Evolutionary conservation across 2,888 invertebrate genomes (phyloP).

Genomic region (Petrolisthes manimaculis): DNA sequence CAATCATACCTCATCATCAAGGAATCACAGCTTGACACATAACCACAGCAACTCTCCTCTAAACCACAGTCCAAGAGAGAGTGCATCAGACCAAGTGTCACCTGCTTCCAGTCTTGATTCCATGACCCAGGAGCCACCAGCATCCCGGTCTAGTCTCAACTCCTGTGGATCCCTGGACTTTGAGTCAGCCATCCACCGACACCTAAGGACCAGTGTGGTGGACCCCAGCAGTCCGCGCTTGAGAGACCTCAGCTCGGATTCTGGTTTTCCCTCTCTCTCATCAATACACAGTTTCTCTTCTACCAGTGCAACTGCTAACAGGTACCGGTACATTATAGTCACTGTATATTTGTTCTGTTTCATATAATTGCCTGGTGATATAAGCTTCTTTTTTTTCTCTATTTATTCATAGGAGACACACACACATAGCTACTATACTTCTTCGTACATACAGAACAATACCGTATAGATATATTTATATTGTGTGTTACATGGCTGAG

Average conservation of each 20-base stretch:
- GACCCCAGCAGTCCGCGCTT: neutral
- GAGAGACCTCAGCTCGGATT: constrained; percentile 15
- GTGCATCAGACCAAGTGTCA: constrained; percentile 67
- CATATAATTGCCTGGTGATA: neutral
- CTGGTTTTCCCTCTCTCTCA: constrained; percentile 36
- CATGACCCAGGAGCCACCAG: constrained; percentile 71
- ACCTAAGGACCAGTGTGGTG: neutral
- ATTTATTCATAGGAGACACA: neutral
- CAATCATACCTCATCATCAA: constrained; percentile 2
- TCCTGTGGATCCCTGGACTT: constrained; percentile 36
- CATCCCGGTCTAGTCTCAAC: constrained; percentile 40
- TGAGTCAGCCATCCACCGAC: constrained; percentile 5
- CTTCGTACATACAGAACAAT: no score
- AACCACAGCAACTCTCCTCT: constrained; percentile 19
- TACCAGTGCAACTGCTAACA: constrained; percentile 25
- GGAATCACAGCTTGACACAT: neutral
- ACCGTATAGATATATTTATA: no score
- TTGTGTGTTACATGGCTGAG: no score
- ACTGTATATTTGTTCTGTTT: neutral
- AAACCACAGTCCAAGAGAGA: constrained; percentile 35
- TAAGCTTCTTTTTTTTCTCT: neutral
- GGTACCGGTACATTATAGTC: neutral
- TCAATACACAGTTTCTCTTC: constrained; percentile 38
- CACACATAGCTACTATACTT: no score
- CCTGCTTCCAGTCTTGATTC: constrained; percentile 89